Evolutionary conservation across 2,113 vertebrate genomes (phyloP).

Genomic region (Cyphomyrus plagiostoma): DNA sequence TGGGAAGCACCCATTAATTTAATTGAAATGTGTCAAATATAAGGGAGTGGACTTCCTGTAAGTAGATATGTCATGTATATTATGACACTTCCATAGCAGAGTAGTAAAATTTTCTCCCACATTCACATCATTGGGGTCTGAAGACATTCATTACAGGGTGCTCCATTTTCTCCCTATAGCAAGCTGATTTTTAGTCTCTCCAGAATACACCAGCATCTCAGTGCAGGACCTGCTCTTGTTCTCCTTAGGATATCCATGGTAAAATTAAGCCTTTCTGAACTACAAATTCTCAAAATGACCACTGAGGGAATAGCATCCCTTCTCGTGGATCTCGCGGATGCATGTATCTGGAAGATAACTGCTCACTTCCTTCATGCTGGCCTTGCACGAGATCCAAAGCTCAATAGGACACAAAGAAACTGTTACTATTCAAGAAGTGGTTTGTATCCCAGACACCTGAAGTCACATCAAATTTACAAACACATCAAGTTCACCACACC

Average conservation of each 20-base stretch:
- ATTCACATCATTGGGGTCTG: background rate
- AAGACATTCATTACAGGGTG: background rate
- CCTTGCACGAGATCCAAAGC: background rate
- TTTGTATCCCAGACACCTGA: background rate
- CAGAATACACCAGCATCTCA: background rate
- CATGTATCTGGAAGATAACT: background rate
- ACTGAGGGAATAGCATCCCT: background rate
- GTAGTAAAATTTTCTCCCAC: background rate
- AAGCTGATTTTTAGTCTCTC: background rate
- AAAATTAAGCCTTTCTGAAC: background rate
- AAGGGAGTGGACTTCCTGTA: background rate
- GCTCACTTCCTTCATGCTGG: background rate
- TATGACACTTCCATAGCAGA: conserved; percentile 14
- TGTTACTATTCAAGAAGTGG: background rate
- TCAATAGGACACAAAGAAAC: background rate
- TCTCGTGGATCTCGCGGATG: background rate
- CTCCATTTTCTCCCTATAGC: background rate
- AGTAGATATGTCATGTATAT: background rate
- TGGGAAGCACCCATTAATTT: conserved; percentile 8
- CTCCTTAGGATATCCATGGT: background rate
- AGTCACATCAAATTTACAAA: background rate
- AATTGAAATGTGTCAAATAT: background rate
- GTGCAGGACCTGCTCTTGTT: background rate
- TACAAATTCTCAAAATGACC: background rate
- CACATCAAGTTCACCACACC: background rate